Evolutionary conservation across 2,113 vertebrate genomes (phyloP).

Genomic region (Hemichromis elongatus): DNA sequence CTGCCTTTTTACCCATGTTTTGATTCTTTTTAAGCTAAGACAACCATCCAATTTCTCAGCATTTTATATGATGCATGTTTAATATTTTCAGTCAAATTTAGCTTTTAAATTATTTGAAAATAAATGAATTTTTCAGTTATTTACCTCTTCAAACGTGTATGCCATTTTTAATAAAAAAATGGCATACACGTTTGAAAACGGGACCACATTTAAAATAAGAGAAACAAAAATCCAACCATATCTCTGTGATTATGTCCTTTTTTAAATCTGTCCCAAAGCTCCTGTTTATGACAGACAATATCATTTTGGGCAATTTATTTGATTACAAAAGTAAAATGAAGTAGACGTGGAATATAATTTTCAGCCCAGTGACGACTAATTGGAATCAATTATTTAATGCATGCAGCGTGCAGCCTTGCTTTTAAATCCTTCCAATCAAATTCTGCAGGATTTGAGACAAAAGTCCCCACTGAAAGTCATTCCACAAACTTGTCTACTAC

Average conservation of each 20-base stretch:
- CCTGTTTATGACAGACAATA: not conserved
- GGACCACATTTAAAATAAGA: not conserved
- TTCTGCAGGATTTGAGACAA: not conserved
- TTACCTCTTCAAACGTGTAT: too few species aligned
- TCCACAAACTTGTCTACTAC: conserved; percentile 23
- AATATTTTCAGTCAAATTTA: not conserved
- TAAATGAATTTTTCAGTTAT: not conserved
- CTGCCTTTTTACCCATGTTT: not conserved
- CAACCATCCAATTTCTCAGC: not conserved
- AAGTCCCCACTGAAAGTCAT: not conserved
- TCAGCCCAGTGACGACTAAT: not conserved
- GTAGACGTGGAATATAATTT: not conserved
- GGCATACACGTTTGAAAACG: not conserved
- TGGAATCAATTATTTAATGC: not conserved
- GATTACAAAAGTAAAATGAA: not conserved
- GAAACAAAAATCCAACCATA: not conserved
- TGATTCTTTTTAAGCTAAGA: not conserved
- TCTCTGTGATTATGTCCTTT: not conserved
- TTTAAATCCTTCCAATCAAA: not conserved
- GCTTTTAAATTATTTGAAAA: not conserved
- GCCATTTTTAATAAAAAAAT: too few species aligned
- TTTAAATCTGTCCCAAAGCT: not conserved
- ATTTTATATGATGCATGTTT: not conserved
- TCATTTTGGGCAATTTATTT: not conserved
- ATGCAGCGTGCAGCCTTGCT: not conserved